A percentile compares a stretch with the other conserved stretches of the same genome.
These are phyloP conservation scores for Dendroctonus valens DNA, from an alignment of 1,140 invertebrate genomes.

Conservation along the genomic window DNA sequence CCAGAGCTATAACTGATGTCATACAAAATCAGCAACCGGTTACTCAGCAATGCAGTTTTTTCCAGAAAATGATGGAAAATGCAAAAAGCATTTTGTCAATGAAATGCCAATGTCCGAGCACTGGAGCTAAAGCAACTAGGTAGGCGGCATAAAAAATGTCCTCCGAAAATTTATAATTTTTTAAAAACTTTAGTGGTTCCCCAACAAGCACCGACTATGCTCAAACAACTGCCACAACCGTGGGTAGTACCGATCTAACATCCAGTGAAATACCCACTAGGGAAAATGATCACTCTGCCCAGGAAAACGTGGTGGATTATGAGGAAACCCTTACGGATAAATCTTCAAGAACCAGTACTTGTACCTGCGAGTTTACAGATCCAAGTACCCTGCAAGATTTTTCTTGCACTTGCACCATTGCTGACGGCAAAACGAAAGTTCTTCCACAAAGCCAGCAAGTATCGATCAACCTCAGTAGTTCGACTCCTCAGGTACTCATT, in stretches of 20 bases:
- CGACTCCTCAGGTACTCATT: constrained; percentile 4
- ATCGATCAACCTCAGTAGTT: constrained; percentile 13
- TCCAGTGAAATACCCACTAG: constrained; percentile 12
- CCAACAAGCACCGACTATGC: not conserved
- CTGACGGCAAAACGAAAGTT: not conserved
- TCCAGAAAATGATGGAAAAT: constrained; percentile 38
- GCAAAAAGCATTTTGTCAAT: constrained; percentile 34
- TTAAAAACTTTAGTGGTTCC: constrained; percentile 9
- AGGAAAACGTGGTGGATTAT: constrained; percentile 4
- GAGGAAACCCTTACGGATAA: constrained; percentile 3
- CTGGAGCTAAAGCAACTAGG: not conserved
- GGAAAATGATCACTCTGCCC: constrained; percentile 1
- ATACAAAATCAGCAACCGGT: constrained; percentile 17
- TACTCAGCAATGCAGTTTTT: constrained; percentile 28
- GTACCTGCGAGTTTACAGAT: constrained; percentile 17
- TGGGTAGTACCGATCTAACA: not conserved
- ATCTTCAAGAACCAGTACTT: constrained; percentile 13
- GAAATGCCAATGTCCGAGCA: constrained; percentile 30
- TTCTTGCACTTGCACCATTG: constrained; percentile 8
- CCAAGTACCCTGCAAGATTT: constrained; percentile 15
- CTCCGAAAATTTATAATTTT: not conserved
- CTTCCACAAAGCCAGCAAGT: constrained; percentile 9
- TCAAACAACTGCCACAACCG: not conserved
- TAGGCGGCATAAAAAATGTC: not conserved
- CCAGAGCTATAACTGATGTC: constrained; percentile 5